Base-by-base conservation (phyloP, 2,888 invertebrate species). In the Calliopum simillimum region DNA sequence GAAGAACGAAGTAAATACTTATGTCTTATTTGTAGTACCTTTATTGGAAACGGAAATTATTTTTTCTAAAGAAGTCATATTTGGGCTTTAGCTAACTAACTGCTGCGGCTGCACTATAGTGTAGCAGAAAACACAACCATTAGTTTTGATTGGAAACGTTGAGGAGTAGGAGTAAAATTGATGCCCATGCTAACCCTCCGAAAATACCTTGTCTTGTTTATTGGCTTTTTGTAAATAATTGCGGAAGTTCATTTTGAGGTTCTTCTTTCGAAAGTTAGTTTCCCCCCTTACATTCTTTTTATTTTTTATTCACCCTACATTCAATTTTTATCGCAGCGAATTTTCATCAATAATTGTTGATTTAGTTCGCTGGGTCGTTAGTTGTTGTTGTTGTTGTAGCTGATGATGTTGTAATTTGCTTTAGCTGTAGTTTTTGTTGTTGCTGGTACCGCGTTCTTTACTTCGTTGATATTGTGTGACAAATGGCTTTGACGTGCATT, bases 141-240 rank as follows among this genome's bases (percentile, higher is more conserved):
- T 33, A 33, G 33, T 33, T 33, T n/a, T 5, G 8, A 4, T 4
- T 33, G 33, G 33, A 8, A 33, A 33, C 8, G 33, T 8, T 8
- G 33, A 33, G 13, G 33, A 64, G 51, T 41, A 21, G 41, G 43
- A 33, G 25, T 41, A 64, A 63, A 64, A 21, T 21, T 58, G 56
- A n/a, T 67, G 33, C 14, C 13, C 19, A 33, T 49, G 33, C 33
- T 33, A 33, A 33, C 33, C 33, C 33, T 33, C 8, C n/a, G n/a
- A n/a, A n/a, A 33, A 5, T 33, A 33, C 66, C 51, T 64, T 70
- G 58, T 69, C 61, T 67, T 71, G 74, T 76, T 75, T 77, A 80
- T 80, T 81, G 79, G 77, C 75, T 76, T 77, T 76, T 77, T 76
- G 79, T 77, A 78, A 77, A 79, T 80, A 79, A 81, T 80, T 81